phyloP scores from a whole-genome alignment of 2,797 vertebrate species.

The Percopsis omiscomaycus region DNA sequence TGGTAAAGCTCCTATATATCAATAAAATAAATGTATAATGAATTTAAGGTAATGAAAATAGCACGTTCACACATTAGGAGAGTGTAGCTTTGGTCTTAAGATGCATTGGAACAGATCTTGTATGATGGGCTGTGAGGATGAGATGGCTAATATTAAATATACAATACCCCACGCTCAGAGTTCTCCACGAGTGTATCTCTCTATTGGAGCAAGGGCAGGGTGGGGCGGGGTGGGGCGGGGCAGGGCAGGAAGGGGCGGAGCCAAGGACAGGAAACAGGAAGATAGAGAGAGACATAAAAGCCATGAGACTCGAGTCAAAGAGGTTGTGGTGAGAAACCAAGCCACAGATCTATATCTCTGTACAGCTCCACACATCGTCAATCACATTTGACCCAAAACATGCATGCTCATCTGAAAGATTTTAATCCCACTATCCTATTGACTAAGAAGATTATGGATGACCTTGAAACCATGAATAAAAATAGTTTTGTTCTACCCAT shows the following conservation, averaged over 20 bases:
- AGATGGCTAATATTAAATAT: slow-evolving; percentile 79
- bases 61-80: slow-evolving; percentile 14
- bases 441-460: too few species aligned
- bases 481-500: too few species aligned
- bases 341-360: background rate
- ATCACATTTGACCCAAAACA: background rate
- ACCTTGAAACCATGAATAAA: too few species aligned
- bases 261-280: slow-evolving; percentile 78
- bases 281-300: slow-evolving; percentile 72
- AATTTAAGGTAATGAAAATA: background rate
- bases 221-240: slow-evolving; percentile 68
- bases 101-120: slow-evolving; percentile 30
- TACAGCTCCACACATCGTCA: background rate
- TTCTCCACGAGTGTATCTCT: slow-evolving; percentile 86
- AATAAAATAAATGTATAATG: too few species aligned
- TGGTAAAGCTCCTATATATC: background rate
- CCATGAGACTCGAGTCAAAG: slow-evolving; percentile 60
- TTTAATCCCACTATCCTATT: too few species aligned
- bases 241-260: slow-evolving; percentile 67
- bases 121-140: slow-evolving; percentile 37
- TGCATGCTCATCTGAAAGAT: background rate
- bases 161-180: slow-evolving; percentile 85
- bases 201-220: slow-evolving; percentile 77
- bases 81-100: slow-evolving; percentile 1
- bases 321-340: slow-evolving; percentile 27